These are phyloP conservation scores for Rissa tridactyla DNA, from an alignment of 2,113 vertebrate species.

Conservation along the genomic window DNA sequence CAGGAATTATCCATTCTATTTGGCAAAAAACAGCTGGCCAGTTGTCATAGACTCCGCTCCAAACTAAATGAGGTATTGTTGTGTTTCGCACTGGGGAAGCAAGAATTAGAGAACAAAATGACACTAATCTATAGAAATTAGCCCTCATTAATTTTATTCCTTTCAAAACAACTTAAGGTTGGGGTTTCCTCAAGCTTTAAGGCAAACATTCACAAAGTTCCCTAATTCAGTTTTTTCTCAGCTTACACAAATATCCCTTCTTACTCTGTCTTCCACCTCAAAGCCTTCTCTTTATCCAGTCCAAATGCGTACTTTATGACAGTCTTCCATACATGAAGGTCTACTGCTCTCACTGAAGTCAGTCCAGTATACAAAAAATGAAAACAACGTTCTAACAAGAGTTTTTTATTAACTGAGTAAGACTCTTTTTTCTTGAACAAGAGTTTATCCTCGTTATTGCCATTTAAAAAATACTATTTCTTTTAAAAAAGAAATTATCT, in stretches of 20 bases:
- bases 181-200: neutral
- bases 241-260: neutral
- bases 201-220: neutral
- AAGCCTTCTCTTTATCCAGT: neutral
- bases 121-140: neutral
- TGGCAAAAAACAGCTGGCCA: neutral
- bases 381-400: neutral
- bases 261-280: neutral
- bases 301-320: neutral
- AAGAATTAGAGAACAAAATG: neutral
- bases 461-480: neutral
- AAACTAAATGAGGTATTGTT: neutral
- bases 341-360: neutral
- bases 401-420: neutral
- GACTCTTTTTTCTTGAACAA: neutral
- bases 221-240: neutral
- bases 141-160: neutral
- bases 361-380: neutral
- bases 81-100: neutral
- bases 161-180: neutral
- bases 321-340: neutral
- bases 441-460: neutral
- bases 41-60: neutral
- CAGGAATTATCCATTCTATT: neutral
- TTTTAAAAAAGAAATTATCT: neutral